Evolutionary conservation across 2,797 vertebrate genomes (phyloP), one percentile per base, ranked within the genome.

Genomic region (Lacerta viridis): DNA sequence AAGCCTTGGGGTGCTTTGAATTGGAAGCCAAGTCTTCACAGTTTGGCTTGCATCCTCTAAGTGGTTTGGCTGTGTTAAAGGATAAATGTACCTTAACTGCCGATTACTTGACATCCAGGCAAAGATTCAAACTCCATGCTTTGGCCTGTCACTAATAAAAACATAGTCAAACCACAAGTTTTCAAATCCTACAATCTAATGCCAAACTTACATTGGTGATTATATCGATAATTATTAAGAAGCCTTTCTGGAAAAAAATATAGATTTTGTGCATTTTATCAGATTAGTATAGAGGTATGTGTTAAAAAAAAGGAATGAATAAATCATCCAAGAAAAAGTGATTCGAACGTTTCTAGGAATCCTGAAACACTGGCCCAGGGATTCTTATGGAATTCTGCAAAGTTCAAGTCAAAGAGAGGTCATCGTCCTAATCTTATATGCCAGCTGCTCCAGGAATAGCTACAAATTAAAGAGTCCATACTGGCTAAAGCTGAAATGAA

Each of bases 61-160:
- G 64, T 36, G 43, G 85, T 86, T 86, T 86, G 85, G 85, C 85
- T 79, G 43, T 27, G 15, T 55, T 55, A 86, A 50, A 55, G 77
- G 85, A 25, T 79, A 43, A 55, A 36, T 39, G 66, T 10, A n/a
- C 64, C 43, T 86, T 78, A 79, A 68, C 23, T 68, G 36, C n/a
- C 18, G 27, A 66, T n/a, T 66, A 33, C 41, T 87, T 87, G 80
- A 66, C 41, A 72, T 76, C 86, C 66, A 69, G 79, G 80, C 71
- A 46, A 0, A 1, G 36, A 61, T 43, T 74, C 79, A 80, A 76
- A 64, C 82, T 76, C 80, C 61, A 76, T 66, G 64, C 41, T 75
- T 76, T 3, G 11, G 71, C 39, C 86, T 23, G 46, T 82, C 71
- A 18, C 29, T 76, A 66, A 46, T 66, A 18, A 75, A 76, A 87